These are phyloP conservation scores for Caenorhabditis wallacei DNA, from an alignment of 2,888 invertebrate genomes.

Conservation along the genomic window DNA sequence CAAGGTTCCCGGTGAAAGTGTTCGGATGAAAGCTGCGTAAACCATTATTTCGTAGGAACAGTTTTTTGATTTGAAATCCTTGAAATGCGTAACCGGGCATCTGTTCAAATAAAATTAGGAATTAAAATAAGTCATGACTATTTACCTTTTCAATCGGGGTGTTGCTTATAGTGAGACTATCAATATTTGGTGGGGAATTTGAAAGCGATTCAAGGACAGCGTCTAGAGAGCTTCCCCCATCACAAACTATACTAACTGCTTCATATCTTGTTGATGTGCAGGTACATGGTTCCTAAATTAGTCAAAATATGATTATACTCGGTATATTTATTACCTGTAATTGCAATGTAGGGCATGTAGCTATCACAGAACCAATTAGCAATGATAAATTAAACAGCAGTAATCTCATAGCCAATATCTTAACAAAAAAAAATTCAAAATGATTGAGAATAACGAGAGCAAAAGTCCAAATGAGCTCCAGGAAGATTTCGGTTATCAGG, in stretches of 20 bases:
- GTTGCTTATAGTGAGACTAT: conserved; percentile 78
- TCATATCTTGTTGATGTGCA: conserved; percentile 79
- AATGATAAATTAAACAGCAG: conserved; percentile 12
- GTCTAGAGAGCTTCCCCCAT: conserved; percentile 75
- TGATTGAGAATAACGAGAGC: conserved; percentile 1
- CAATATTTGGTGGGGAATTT: conserved; percentile 70
- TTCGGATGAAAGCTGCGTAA: conserved; percentile 73
- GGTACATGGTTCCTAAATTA: conserved; percentile 74
- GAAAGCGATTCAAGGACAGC: conserved; percentile 73
- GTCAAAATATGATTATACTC: neutral
- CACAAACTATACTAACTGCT: conserved; percentile 78
- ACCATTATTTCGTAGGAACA: conserved; percentile 78
- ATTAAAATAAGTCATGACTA: neutral
- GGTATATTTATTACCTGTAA: conserved; percentile 11
- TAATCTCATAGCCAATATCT: conserved; percentile 12
- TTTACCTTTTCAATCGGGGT: conserved; percentile 76
- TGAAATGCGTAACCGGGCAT: conserved; percentile 78
- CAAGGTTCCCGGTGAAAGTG: conserved; percentile 75
- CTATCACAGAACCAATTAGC: conserved; percentile 4
- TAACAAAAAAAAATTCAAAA: too few relatives aligned
- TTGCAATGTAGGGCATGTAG: conserved; percentile 10
- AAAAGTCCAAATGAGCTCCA: conserved; percentile 14
- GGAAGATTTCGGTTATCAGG: conserved; percentile 13
- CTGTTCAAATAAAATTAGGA: conserved; percentile 48
- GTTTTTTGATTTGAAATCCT: conserved; percentile 74